These are phyloP conservation scores for Kryptopterus vitreolus DNA, from an alignment of 2,797 vertebrate genomes.

Conservation along the genomic window DNA sequence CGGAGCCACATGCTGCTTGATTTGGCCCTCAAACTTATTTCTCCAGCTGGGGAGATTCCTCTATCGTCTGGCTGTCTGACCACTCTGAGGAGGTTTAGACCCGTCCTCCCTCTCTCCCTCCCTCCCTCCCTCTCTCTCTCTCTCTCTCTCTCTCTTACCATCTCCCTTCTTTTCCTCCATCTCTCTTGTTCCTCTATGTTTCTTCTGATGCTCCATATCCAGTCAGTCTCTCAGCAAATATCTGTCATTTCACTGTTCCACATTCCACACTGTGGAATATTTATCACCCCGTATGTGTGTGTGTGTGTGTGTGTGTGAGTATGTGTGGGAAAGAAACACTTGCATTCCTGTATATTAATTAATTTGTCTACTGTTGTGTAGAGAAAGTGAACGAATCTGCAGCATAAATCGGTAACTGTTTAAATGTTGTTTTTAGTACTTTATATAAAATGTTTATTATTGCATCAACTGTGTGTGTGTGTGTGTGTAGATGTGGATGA, in stretches of 20 bases:
- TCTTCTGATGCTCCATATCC: constrained; percentile 32
- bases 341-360: not conserved
- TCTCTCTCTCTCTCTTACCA: constrained; percentile 28
- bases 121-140: not conserved
- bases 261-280: constrained; percentile 13
- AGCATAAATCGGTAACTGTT: not conserved
- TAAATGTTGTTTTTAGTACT: not conserved
- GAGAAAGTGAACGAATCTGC: not conserved
- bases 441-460: not conserved
- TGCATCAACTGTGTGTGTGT: constrained; percentile 1
- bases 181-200: constrained; percentile 6
- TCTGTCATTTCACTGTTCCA: constrained; percentile 21
- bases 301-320: not conserved
- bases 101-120: not conserved
- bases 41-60: constrained; percentile 90
- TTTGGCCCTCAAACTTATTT: constrained; percentile 79
- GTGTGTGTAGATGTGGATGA: constrained; percentile 91
- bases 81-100: constrained; percentile 77
- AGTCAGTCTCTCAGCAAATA: constrained; percentile 5
- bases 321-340: not conserved
- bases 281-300: constrained; percentile 23
- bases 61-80: constrained; percentile 86
- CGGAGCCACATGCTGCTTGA: constrained; percentile 63
- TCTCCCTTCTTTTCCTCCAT: constrained; percentile 16
- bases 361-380: not conserved